Percentiles rank a stretch among this genome's conserved stretches.
Evolutionary conservation across 2,888 invertebrate genomes (phyloP).

Genomic region (Thysanoteuthis rhombus): DNA sequence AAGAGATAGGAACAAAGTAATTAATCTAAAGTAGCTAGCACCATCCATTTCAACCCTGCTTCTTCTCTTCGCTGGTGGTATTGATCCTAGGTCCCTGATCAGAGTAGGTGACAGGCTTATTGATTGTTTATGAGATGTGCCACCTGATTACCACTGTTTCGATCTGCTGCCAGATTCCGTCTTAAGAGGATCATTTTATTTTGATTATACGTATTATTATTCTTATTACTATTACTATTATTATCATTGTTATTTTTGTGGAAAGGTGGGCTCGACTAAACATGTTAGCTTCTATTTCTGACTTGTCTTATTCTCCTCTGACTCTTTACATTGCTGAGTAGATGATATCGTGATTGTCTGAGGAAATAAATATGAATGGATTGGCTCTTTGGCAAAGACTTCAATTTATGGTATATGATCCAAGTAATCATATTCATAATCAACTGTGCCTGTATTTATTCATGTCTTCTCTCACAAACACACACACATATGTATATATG

Average conservation of each 20-base stretch:
- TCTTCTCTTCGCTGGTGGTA: neutral
- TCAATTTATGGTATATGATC: neutral
- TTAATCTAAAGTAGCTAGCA: too few species aligned
- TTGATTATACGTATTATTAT: too few species aligned
- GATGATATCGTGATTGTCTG: neutral
- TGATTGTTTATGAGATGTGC: neutral
- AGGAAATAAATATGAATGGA: neutral
- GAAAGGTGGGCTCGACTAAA: neutral
- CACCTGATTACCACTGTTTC: neutral
- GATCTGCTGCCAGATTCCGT: neutral
- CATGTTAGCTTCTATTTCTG: neutral
- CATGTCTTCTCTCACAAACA: too few species aligned
- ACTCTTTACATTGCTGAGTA: neutral
- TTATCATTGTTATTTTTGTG: neutral
- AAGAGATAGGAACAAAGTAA: too few species aligned
- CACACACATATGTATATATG: too few species aligned
- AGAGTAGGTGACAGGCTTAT: neutral
- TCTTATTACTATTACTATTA: too few species aligned
- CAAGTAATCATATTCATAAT: neutral
- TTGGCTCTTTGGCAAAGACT: neutral
- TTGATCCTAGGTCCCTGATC: neutral
- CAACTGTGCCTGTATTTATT: neutral
- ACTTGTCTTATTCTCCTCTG: neutral
- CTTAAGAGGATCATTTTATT: neutral
- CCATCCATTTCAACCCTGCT: too few species aligned